Percentiles rank a stretch among this genome's conserved stretches.
Evolutionary conservation across 92 coral and sea anemone species (phyloP).

Genomic region (Metridium senile): DNA sequence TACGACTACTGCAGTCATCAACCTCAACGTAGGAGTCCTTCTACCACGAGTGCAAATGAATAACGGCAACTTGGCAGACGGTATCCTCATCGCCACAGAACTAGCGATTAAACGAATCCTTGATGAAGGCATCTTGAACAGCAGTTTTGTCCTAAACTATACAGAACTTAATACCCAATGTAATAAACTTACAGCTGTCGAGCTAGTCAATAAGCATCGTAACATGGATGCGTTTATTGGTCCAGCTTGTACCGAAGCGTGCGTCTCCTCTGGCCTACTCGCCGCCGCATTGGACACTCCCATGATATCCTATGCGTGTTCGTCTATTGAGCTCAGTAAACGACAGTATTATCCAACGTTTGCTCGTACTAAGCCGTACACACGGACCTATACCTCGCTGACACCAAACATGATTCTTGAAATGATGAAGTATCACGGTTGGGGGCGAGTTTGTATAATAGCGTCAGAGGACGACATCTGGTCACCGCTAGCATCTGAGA

Average conservation of each 20-base stretch:
- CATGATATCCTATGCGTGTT: conserved; percentile 82
- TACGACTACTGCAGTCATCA: not conserved
- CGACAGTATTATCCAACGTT: conserved; percentile 56
- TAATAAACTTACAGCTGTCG: conserved; percentile 52
- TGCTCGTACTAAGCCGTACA: conserved; percentile 85
- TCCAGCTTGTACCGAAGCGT: conserved; percentile 75
- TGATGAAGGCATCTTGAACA: conserved; percentile 32
- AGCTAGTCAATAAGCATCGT: conserved; percentile 36
- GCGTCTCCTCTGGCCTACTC: conserved; percentile 68
- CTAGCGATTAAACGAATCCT: conserved; percentile 63
- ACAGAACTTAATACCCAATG: conserved; percentile 59
- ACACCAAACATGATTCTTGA: conserved; percentile 60
- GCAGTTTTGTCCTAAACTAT: conserved; percentile 55
- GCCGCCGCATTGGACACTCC: conserved; percentile 76
- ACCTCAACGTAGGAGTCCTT: conserved; percentile 48
- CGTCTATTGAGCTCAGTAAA: conserved; percentile 70
- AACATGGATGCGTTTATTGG: conserved; percentile 70
- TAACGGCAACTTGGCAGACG: conserved; percentile 55
- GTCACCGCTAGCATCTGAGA: conserved; percentile 65
- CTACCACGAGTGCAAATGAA: conserved; percentile 51
- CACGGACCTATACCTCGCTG: conserved; percentile 49
- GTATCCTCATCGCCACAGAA: conserved; percentile 46
- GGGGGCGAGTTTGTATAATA: conserved; percentile 73
- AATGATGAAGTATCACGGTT: conserved; percentile 37
- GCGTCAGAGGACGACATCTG: conserved; percentile 65